Conservation (phyloP, 2,888 invertebrate species). For the Blera fallax region DNA sequence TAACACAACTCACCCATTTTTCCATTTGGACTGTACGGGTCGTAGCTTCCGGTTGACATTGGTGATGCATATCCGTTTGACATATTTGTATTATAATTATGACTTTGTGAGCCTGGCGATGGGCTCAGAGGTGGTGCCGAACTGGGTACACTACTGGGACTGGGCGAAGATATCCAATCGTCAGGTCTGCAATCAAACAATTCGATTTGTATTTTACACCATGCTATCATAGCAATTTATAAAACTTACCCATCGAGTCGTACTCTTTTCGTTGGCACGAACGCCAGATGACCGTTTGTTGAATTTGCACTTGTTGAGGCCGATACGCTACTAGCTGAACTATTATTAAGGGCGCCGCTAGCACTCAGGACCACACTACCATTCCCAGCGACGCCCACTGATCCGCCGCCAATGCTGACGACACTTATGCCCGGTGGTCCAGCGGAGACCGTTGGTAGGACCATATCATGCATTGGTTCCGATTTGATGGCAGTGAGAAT, state of each 20-base stretch:
- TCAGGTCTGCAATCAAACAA: constrained; percentile 78
- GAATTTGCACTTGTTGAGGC: constrained; percentile 76
- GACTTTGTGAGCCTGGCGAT: constrained; percentile 84
- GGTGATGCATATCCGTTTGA: constrained; percentile 92
- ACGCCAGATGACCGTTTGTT: constrained; percentile 81
- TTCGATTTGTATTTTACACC: background rate
- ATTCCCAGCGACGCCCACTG: constrained; percentile 52
- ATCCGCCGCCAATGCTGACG: constrained; percentile 56
- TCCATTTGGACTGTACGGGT: constrained; percentile 94
- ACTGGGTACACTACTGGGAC: constrained; percentile 84
- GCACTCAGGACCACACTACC: constrained; percentile 38
- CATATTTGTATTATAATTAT: constrained; percentile 80
- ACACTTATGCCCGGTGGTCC: constrained; percentile 59
- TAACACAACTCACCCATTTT: constrained; percentile 88
- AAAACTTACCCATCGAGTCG: constrained; percentile 81
- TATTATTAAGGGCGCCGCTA: constrained; percentile 49
- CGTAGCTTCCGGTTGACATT: constrained; percentile 93
- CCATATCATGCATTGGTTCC: constrained; percentile 80
- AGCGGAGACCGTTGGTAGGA: constrained; percentile 68
- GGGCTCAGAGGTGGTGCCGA: constrained; percentile 86
- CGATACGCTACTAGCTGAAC: constrained; percentile 60
- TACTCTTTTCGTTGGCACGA: constrained; percentile 82
- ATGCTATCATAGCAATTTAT: background rate
- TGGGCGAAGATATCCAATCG: constrained; percentile 86
- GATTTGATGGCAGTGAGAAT: constrained; percentile 80